Conservation (phyloP, 2,797 vertebrate genomes). For the Macroramphosus scolopax region DNA sequence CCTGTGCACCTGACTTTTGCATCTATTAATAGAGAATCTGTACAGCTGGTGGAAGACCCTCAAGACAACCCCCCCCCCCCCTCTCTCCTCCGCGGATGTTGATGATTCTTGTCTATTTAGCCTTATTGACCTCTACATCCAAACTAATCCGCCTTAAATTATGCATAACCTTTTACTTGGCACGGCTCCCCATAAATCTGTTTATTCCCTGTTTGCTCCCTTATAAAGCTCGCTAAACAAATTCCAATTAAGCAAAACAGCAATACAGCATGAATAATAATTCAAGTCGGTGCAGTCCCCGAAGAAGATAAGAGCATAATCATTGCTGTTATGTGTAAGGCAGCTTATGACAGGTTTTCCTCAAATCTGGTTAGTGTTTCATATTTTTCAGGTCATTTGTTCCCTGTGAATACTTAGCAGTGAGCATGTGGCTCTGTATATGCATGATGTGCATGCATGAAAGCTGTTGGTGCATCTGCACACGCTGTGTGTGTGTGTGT, state of each 20-base stretch:
- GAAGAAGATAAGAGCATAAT: constrained; percentile 71
- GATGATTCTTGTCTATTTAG: constrained; percentile 67
- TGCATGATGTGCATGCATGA: not conserved
- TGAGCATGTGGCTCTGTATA: not conserved
- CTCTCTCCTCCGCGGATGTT: constrained; percentile 47
- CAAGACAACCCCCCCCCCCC: constrained; percentile 36
- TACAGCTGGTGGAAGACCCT: constrained; percentile 40
- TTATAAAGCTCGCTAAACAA: constrained; percentile 72
- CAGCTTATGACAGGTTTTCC: constrained; percentile 45
- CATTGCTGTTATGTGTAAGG: constrained; percentile 50
- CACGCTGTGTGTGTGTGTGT: too few relatives aligned
- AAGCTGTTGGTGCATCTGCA: not conserved
- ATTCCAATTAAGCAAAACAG: constrained; percentile 77
- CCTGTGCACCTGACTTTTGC: too few relatives aligned
- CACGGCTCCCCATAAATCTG: constrained; percentile 72
- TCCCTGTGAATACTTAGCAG: constrained; percentile 21
- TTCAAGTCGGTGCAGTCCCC: constrained; percentile 56
- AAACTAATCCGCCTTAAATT: constrained; percentile 76
- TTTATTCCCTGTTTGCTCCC: constrained; percentile 72
- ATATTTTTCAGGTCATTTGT: constrained; percentile 54
- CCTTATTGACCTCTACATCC: constrained; percentile 73
- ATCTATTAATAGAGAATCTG: constrained; percentile 27
- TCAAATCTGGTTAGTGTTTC: constrained; percentile 40
- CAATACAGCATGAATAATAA: constrained; percentile 72
- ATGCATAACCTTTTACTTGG: constrained; percentile 78